Percentiles rank a stretch among this genome's conserved stretches.
Conservation (phyloP, 2,113 vertebrate species). For the Ctenomys sociabilis region DNA sequence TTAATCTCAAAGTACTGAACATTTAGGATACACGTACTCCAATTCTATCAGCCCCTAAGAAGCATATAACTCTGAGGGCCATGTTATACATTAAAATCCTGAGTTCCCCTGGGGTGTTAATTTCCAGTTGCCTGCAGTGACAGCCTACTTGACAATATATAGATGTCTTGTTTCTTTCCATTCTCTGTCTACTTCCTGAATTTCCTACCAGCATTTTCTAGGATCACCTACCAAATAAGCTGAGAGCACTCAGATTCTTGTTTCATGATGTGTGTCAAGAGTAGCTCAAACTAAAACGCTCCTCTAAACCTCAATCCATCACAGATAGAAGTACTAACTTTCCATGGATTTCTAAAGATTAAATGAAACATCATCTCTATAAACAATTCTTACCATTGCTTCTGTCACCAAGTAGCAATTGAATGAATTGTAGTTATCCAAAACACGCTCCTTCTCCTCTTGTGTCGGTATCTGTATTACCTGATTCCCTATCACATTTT, state of each 20-base stretch:
- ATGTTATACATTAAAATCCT: accelerated
- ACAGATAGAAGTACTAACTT: neutral
- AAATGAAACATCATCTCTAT: neutral
- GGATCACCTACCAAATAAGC: neutral
- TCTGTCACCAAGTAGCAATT: neutral
- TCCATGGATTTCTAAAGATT: neutral
- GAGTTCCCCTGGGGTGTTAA: neutral
- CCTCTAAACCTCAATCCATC: neutral
- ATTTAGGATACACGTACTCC: neutral
- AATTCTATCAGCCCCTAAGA: neutral
- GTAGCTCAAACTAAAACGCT: neutral
- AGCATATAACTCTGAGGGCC: neutral
- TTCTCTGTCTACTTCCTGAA: neutral
- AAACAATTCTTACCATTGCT: neutral
- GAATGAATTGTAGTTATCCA: no score
- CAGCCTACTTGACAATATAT: neutral
- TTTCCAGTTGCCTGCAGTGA: neutral
- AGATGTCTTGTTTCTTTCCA: neutral
- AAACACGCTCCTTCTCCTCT: neutral
- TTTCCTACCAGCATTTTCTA: neutral
- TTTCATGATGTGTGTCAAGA: neutral
- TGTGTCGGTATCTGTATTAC: no score
- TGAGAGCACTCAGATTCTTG: neutral
- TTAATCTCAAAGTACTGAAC: neutral
- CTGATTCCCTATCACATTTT: neutral